Conservation (phyloP, 1,140 invertebrate genomes). For the Ceratina calcarata region DNA sequence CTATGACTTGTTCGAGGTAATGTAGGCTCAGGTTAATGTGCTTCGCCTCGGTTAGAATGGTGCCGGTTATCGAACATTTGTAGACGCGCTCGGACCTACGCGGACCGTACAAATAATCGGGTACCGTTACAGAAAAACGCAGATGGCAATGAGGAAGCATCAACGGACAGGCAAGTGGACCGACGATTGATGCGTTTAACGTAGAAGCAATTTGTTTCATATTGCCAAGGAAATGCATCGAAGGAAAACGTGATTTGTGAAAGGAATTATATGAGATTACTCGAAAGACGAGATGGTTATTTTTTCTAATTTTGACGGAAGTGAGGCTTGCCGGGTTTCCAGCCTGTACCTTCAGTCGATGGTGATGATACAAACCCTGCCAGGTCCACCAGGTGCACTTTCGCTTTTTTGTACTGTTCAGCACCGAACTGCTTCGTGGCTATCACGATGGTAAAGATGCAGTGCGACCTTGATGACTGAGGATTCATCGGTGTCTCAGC, state of each 20-base stretch:
- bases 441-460: constrained; percentile 85
- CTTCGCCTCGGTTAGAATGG: constrained; percentile 83
- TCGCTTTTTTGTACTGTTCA: constrained; percentile 81
- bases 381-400: constrained; percentile 85
- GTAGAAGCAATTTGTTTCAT: background rate
- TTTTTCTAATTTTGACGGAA: no score
- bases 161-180: background rate
- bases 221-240: no score
- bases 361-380: constrained; percentile 83
- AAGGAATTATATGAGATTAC: background rate
- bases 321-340: no score
- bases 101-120: background rate
- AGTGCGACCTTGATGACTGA: constrained; percentile 85
- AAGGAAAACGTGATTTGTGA: background rate
- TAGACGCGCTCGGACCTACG: constrained; percentile 79
- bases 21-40: constrained; percentile 86
- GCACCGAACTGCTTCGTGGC: constrained; percentile 78
- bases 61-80: constrained; percentile 79
- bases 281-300: no score
- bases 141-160: constrained; percentile 28
- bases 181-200: background rate
- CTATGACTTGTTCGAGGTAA: constrained; percentile 86
- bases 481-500: constrained; percentile 86
- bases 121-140: background rate
- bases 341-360: constrained; percentile 33